Base-by-base conservation (phyloP, 2,888 invertebrate species). In the Leptopilina drosophilae region DNA sequence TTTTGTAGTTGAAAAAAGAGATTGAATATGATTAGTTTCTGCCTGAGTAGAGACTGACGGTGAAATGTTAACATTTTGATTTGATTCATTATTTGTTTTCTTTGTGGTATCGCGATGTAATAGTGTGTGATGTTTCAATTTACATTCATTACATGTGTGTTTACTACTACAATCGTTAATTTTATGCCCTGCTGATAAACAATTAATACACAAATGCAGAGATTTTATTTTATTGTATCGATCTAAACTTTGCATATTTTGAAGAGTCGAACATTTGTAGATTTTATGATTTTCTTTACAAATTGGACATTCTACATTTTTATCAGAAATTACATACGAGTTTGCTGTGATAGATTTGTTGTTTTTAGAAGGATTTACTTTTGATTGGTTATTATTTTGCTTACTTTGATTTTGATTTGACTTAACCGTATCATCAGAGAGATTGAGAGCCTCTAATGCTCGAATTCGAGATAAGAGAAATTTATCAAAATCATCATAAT, bases 201-300 rank as follows among this genome's bases (percentile, higher is more conserved):
- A 46, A 46, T 46, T 46, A 7, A 8, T 46, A 15, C 59, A 20
- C 15, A 59, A 15, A n/a, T 59, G 20, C 20, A 59, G 20, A 7
- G n/a, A 59, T 15, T 59, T 59, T 5, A 59, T 59, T 59, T 59
- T 59, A 59, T 59, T 59, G 7, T 59, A 59, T n/a, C 59, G 59
- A 59, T 59, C 59, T n/a, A 15, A n/a, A 59, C 59, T 59, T n/a
- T n/a, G 5, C 59, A 59, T 59, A 59, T 59, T 59, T 59, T 59
- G n/a, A 5, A 59, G 7, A 0, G 59, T n/a, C 5, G 15, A n/a
- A 15, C 6, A 59, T n/a, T 59, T 59, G 7, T 20, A 15, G 7
- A 62, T 62, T 62, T 62, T 20, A 2, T 62, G 0, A 20, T 15
- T 62, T 20, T 62, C 20, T 20, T 62, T 62, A 62, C 62, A 62